Evolutionary conservation across 2,113 vertebrate species (phyloP).

Genomic region (Nesogale talazaci): DNA sequence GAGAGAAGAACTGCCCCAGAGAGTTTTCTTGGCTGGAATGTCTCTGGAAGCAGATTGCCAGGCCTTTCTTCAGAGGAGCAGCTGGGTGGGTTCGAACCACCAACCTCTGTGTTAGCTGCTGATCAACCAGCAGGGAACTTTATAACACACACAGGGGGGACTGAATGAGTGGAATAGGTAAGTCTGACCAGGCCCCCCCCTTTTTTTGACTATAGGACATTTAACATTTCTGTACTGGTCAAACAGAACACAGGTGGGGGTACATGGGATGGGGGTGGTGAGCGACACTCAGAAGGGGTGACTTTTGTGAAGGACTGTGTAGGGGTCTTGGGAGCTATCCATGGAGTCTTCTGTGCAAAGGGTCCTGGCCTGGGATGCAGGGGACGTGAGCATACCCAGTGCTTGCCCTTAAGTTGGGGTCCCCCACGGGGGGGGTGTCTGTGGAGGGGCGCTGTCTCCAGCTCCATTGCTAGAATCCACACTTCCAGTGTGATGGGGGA

Average conservation of each 20-base stretch:
- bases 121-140: background rate
- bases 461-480: conserved; percentile 72
- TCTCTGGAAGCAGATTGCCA: background rate
- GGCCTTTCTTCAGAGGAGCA: background rate
- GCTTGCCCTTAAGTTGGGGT: no score
- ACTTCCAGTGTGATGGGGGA: conserved; percentile 70
- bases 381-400: conserved; percentile 21
- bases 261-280: conserved; percentile 56
- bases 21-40: no score
- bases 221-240: conserved; percentile 84
- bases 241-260: conserved; percentile 78
- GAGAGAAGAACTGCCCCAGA: no score
- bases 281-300: conserved; percentile 62
- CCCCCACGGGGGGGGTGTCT: conserved; percentile 80
- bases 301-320: conserved; percentile 58
- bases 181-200: no score
- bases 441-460: conserved; percentile 68
- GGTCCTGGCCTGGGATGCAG: conserved; percentile 47
- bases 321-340: conserved; percentile 59
- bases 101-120: background rate
- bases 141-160: background rate
- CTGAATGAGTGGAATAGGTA: background rate
- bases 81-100: background rate
- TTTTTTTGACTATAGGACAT: conserved; percentile 80
- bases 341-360: conserved; percentile 70